Conservation (phyloP, 2,797 vertebrate genomes). For the Potorous gilbertii region DNA sequence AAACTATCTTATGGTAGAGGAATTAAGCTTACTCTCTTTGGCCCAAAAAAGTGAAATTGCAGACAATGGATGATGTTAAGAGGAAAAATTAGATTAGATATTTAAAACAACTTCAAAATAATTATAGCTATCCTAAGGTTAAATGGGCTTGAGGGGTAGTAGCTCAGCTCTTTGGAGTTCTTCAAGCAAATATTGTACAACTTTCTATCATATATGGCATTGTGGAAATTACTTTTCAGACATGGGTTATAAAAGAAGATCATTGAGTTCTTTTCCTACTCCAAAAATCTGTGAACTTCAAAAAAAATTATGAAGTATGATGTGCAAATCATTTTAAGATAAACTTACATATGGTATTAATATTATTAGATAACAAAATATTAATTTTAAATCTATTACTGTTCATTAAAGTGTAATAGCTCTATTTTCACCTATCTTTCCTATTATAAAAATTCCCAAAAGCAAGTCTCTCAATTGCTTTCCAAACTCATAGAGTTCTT, state of each 20-base stretch:
- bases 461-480: background rate
- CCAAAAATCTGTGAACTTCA: background rate
- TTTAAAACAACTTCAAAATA: background rate
- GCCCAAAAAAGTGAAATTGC: background rate
- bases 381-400: background rate
- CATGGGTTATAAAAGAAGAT: background rate
- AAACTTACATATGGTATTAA: background rate
- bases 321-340: background rate
- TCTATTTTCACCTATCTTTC: background rate
- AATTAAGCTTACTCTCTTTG: background rate
- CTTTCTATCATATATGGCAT: background rate
- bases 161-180: background rate
- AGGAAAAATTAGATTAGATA: background rate
- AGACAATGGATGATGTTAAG: background rate
- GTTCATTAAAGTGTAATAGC: background rate
- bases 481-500: background rate
- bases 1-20: background rate
- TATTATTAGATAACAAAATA: background rate
- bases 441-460: background rate
- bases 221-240: background rate
- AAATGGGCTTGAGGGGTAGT: background rate
- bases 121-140: background rate
- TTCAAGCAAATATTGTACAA: background rate
- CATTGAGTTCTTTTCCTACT: background rate
- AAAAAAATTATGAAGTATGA: background rate